Evolutionary conservation across 2,797 vertebrate species (phyloP), one percentile per base, ranked within the genome.

Genomic region (Pipistrellus nathusii): DNA sequence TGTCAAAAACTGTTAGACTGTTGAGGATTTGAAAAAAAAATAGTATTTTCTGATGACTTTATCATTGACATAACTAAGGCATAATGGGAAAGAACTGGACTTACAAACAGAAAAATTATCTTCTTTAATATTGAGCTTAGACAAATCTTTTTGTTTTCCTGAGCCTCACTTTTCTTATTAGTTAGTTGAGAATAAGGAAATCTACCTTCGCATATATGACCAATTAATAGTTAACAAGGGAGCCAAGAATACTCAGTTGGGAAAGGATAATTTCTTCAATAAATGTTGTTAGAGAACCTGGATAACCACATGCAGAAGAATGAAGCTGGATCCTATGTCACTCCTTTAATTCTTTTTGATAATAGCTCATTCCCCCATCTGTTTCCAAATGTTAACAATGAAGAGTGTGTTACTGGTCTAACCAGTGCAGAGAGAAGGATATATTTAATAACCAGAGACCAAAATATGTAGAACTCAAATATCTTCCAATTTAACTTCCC

Each of bases 351-450:
- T 90, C 3, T 35, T 82, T 51, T 51, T 41, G 46, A 25, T 48
- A 76, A 80, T 73, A 25, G 5, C 4, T 77, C 6, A 81, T 94
- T 83, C 11, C 14, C 8, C 14, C 8, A 86, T 46, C 23, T 25
- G 23, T 80, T 94, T 86, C 66, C 46, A 81, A 38, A 80, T 77
- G 13, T 84, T 86, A 89, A 51, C 9, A 90, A 23, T 41, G 71
- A 20, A 88, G 35, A 72, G 48, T 83, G 4, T 92, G 18, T 93
- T 93, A 64, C 23, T 38, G 9, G 20, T 83, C 64, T 76, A 85
- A 62, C 55, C 27, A 80, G 25, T 44, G 23, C 11, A 78, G n/a
- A 69, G 38, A 66, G 69, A 73, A 87, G 6, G 38, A 86, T 55
- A 35, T 71, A 71, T 85, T 38, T 38, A 57, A 73, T 78, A 90